A percentile compares a stretch with the other conserved stretches of the same genome.
phyloP scores from a whole-genome alignment of 2,113 vertebrate genomes.

The Montifringilla adamsi region DNA sequence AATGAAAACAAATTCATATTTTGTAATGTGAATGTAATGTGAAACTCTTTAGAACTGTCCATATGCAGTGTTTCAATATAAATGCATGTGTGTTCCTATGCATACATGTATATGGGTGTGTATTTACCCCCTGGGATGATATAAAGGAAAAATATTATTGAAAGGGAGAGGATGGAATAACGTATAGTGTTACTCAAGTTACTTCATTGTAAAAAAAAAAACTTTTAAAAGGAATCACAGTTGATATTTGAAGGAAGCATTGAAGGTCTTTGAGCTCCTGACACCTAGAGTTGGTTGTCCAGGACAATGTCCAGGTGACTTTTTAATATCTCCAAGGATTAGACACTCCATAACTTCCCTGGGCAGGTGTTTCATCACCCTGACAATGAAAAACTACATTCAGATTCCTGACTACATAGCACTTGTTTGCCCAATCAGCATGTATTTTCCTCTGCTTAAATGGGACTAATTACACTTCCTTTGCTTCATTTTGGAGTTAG shows the following conservation, averaged over 20 bases:
- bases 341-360: not conserved
- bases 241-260: not conserved
- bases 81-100: not conserved
- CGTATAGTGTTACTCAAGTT: not conserved
- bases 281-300: not conserved
- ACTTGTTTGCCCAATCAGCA: not conserved
- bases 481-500: not conserved
- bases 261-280: not conserved
- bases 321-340: not conserved
- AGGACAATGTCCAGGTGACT: not conserved
- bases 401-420: not conserved
- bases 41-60: not conserved
- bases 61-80: not conserved
- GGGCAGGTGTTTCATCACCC: not conserved
- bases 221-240: not conserved
- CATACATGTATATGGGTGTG: not conserved
- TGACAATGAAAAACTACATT: not conserved
- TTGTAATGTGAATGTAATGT: not conserved
- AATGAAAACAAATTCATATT: not conserved
- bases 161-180: not conserved
- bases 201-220: not conserved
- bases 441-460: not conserved
- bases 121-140: not conserved
- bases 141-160: not conserved
- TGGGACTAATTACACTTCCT: not conserved